Conservation (phyloP, 1,140 invertebrate genomes). For the Meteorus sp. region DNA sequence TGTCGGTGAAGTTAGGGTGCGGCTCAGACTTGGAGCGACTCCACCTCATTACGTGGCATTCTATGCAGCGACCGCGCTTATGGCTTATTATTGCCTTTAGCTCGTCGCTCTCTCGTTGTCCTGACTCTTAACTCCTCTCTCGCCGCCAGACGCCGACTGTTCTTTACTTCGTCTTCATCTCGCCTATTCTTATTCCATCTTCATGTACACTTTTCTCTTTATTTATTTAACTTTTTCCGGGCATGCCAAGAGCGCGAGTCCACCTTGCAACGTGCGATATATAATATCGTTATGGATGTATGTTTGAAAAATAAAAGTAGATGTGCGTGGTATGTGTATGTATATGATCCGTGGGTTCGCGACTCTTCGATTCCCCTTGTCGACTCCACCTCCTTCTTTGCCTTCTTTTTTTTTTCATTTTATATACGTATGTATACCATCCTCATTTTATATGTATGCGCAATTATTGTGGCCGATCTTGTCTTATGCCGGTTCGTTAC, state of each 20-base stretch:
- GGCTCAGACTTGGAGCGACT: conserved; percentile 50
- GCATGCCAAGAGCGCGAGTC: too few species aligned
- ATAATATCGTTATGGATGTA: too few species aligned
- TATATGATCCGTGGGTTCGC: too few species aligned
- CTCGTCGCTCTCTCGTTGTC: conserved; percentile 31
- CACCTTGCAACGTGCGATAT: too few species aligned
- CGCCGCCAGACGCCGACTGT: neutral
- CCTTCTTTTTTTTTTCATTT: conserved; percentile 33
- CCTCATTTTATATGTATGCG: conserved; percentile 28
- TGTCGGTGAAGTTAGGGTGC: conserved; percentile 42
- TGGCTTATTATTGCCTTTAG: conserved; percentile 55
- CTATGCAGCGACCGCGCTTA: conserved; percentile 57
- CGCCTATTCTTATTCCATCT: too few species aligned
- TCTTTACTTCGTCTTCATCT: neutral
- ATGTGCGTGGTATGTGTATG: too few species aligned
- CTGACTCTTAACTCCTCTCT: conserved; percentile 3
- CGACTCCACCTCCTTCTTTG: neutral
- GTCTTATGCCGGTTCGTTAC: conserved; percentile 34
- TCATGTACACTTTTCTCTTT: too few species aligned
- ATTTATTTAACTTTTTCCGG: too few species aligned
- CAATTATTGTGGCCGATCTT: conserved; percentile 47
- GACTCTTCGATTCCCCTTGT: neutral
- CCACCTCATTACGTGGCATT: conserved; percentile 60
- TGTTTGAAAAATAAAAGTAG: too few species aligned
- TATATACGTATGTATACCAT: conserved; percentile 34